Evolutionary conservation across 1,140 invertebrate genomes (phyloP).

Genomic region (Delia radicum): DNA sequence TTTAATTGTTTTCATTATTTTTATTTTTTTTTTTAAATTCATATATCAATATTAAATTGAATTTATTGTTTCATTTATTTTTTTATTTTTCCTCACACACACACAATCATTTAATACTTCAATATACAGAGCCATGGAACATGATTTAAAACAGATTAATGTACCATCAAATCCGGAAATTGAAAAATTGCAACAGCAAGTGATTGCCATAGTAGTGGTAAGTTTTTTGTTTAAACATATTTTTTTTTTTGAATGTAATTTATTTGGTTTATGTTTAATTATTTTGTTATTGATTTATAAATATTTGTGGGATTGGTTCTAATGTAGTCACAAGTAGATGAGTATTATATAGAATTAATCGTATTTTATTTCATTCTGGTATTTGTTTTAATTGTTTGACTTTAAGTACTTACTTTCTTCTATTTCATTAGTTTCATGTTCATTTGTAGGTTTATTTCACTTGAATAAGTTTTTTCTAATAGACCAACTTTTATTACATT

Average conservation of each 20-base stretch:
- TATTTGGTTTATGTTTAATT: neutral
- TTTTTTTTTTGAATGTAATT: neutral
- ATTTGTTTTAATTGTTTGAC: neutral
- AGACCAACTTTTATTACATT: neutral
- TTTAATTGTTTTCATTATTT: neutral
- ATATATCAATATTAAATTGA: neutral
- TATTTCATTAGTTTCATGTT: neutral
- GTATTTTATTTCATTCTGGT: neutral
- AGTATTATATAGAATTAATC: neutral
- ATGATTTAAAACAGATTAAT: conserved; percentile 53
- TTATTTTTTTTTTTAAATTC: neutral
- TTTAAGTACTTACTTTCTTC: neutral
- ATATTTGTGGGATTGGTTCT: no score
- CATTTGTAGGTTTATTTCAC: neutral
- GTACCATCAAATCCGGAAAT: conserved; percentile 53
- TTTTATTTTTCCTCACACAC: neutral
- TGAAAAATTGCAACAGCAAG: conserved; percentile 53
- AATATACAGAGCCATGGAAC: conserved; percentile 48
- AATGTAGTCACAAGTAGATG: no score
- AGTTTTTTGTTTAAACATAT: no score
- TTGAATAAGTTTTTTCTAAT: neutral
- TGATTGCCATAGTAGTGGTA: conserved; percentile 54
- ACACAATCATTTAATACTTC: conserved; percentile 6
- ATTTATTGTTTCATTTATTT: neutral
- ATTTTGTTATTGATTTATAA: neutral